Conservation (phyloP, 2,888 invertebrate genomes). For the Nephrotoma guestfalica region DNA sequence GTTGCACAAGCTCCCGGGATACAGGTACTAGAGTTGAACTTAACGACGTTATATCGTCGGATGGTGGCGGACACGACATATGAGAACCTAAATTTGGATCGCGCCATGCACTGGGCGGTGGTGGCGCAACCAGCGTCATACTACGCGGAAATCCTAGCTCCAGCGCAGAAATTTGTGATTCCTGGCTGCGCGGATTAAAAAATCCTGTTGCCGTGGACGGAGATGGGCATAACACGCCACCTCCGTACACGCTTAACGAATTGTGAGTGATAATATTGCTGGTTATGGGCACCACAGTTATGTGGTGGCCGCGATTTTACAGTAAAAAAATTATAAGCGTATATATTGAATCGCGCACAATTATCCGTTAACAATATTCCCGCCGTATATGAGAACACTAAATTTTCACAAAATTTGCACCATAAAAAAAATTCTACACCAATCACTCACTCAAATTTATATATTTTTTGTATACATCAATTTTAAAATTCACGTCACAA, state of each 20-base stretch:
- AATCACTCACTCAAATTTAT: neutral
- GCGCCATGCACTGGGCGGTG: slow-evolving; percentile 38
- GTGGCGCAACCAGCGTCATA: slow-evolving; percentile 46
- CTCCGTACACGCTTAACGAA: slow-evolving; percentile 34
- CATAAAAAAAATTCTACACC: too few species aligned
- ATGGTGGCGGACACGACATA: slow-evolving; percentile 24
- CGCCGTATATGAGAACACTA: too few species aligned
- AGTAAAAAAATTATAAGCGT: neutral
- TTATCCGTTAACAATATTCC: neutral
- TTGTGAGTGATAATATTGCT: slow-evolving; percentile 36
- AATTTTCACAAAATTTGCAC: too few species aligned
- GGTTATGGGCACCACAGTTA: slow-evolving; percentile 18
- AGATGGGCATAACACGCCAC: slow-evolving; percentile 35
- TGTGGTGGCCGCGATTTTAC: neutral
- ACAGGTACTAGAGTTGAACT: slow-evolving; percentile 5
- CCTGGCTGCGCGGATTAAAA: slow-evolving; percentile 32
- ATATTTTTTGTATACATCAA: neutral
- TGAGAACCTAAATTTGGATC: slow-evolving; percentile 36
- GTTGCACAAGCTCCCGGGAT: neutral
- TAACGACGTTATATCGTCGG: slow-evolving; percentile 12
- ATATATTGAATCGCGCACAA: neutral
- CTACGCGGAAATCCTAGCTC: slow-evolving; percentile 34
- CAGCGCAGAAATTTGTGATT: slow-evolving; percentile 30
- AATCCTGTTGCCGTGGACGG: slow-evolving; percentile 35
- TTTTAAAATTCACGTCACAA: neutral